Evolutionary conservation across 2,113 vertebrate species (phyloP), one percentile per base, ranked within the genome.

Genomic region (Lagenorhynchus albirostris): DNA sequence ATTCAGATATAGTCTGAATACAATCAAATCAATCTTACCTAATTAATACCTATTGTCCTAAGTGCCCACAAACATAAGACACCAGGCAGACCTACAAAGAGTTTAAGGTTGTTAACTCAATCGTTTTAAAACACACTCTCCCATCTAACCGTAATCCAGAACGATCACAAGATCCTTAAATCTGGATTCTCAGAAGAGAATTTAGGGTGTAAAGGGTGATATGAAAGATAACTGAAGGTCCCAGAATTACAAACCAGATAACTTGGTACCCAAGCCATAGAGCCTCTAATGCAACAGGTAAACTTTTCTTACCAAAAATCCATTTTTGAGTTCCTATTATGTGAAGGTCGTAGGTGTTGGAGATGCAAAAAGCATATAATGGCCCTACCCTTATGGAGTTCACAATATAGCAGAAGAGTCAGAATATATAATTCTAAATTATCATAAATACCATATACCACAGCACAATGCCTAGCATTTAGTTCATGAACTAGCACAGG

Each of bases 191-290:
- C 0, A 91, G 62, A 20, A 92, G n/a, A 95, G 18, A 96, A 93
- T 6, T 50, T 29, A 17, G 17, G 8, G 29, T 63, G 36, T 76
- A 95, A 81, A 93, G 17, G 6, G 83, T 58, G 8, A 6, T 55
- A 90, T 67, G 8, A 58, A 88, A 93, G 21, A 85, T 89, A 82
- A 91, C 60, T 79, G 36, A 95, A 44, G 62, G 23, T 29, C 47
- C 21, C 23, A n/a, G 92, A 95, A 93, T 83, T 93, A 97, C 44
- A 91, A 95, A 95, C 55, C 74, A 86, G 8, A 7, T 53, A 90
- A 76, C 41, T 53, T 82, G 14, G 53, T 74, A 95, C 31, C 41
- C 63, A 95, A 90, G 11, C 29, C 23, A 92, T 1, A 68, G 6
- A 80, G 4, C 4, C 71, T 86, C 67, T 89, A 36, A 21, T 84